phyloP scores from a whole-genome alignment of 2,888 invertebrate genomes.

The Hemithea aestivaria region DNA sequence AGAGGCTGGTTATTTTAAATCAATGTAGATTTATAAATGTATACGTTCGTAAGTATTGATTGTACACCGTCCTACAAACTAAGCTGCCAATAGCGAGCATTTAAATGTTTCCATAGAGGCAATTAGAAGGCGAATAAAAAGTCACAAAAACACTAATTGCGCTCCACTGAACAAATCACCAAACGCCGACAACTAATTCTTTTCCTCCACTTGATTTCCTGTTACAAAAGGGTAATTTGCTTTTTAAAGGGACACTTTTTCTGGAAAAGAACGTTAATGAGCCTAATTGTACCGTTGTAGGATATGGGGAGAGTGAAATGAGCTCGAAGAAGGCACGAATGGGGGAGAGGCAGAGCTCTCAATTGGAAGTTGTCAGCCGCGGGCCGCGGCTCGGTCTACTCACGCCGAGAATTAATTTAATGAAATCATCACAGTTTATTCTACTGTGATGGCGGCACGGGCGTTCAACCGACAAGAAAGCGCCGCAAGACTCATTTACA shows the following conservation, averaged over 20 bases:
- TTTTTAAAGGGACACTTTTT: slow-evolving; percentile 36
- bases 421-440: slow-evolving; percentile 76
- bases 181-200: slow-evolving; percentile 32
- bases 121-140: slow-evolving; percentile 22
- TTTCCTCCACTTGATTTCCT: slow-evolving; percentile 29
- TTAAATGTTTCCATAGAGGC: slow-evolving; percentile 11
- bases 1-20: too few species aligned
- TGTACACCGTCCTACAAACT: not conserved
- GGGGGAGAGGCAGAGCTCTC: slow-evolving; percentile 41
- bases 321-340: slow-evolving; percentile 46
- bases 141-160: slow-evolving; percentile 26
- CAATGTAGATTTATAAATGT: too few species aligned
- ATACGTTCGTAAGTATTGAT: not conserved
- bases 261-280: slow-evolving; percentile 35
- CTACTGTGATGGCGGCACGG: slow-evolving; percentile 62
- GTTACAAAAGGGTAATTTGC: slow-evolving; percentile 39
- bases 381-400: slow-evolving; percentile 30
- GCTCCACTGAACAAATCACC: slow-evolving; percentile 29
- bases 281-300: slow-evolving; percentile 31
- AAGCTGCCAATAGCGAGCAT: not conserved
- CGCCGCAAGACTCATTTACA: slow-evolving; percentile 74
- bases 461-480: slow-evolving; percentile 70
- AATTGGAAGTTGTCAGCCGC: slow-evolving; percentile 48
- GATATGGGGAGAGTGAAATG: slow-evolving; percentile 39
- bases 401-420: slow-evolving; percentile 67